Evolutionary conservation across 2,113 vertebrate genomes (phyloP), one percentile per base, ranked within the genome.

Genomic region (Pimephales promelas): DNA sequence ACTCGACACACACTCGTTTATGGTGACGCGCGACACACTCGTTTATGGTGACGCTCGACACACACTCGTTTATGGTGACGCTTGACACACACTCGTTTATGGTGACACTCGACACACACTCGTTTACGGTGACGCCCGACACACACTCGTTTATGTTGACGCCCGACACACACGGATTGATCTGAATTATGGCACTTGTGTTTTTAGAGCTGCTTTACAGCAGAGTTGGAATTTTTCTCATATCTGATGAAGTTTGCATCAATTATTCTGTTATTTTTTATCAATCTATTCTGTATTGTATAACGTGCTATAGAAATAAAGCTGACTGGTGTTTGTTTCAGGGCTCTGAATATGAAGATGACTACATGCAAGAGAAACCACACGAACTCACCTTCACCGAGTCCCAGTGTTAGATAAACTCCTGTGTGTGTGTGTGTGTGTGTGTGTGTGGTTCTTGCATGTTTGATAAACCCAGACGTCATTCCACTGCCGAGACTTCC

Each of bases 321-420:
- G 20, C 20, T 84, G 59, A 40, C 8, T n/a, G 74, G 31, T 84
- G 80, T 49, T 47, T 87, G 4, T 61, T 81, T 28, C 85, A 94
- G 94, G 93, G 92, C 43, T 91, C 83, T 0, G 92, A 93, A 0
- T 85, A 90, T 16, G 93, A 94, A 28, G 87, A 83, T 0, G 81
- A 89, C 72, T 87, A 89, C 84, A 7, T 26, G 3, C 84, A 92
- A 34, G 87, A 88, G 83, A 82, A 34, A 24, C 74, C 75, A 1
- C 1, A 11, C 3, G 82, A 89, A 1, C 83, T 89, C 22, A 43
- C 47, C 4, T 28, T 85, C 34, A 87, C 87, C 0, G 93, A 94
- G 82, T 93, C 93, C 72, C 90, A 86, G 78, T 92, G 83, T 82
- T 94, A 94, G 57, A 54, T 4, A 0, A 16, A 10, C 40, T 36